Evolutionary conservation across 1,140 invertebrate genomes (phyloP), one percentile per base, ranked within the genome.

Genomic region (Tetragnatha versicolor): DNA sequence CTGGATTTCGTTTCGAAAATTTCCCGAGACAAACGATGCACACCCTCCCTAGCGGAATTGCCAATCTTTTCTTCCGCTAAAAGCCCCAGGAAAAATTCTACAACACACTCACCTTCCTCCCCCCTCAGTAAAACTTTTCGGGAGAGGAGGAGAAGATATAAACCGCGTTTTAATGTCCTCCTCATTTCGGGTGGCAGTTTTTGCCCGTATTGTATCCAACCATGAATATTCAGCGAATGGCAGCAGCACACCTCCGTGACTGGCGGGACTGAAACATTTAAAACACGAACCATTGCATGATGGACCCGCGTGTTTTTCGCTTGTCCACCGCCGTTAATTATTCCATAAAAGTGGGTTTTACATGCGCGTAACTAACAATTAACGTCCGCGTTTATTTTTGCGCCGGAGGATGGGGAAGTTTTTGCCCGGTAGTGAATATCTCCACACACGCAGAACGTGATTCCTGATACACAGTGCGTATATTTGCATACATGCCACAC

Each of bases 401-500:
- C 37, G 10, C 6, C 5, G 4, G 12, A 14, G 29, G 20, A 37
- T 9, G 17, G 27, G 45, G 29, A 9, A 22, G 33, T 25, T 25
- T 35, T 25, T 37, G 29, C 29, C 53, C 33, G 27, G 17, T 25
- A 58, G 37, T 58, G 55, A 17, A 63, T 27, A 37, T 49, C 42
- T 31, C 20, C 37, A n/a, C 42, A 45, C 58, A 51, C 72, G 37
- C 4, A 31, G 42, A 45, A 75, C 72, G 72, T 75, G 72, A 75
- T 75, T 75, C 51, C 72, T 61, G 63, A 75, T 75, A 75, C 63
- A 75, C 72, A 75, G 68, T 31, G 33, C n/a, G 45, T 51, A 33
- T 73, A 75, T 75, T 75, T 75, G 58, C 72, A 75, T 75, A 75
- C 72, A n/a, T n/a, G n/a, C n/a, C n/a, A n/a, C n/a, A n/a, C n/a